Evolutionary conservation across 2,797 vertebrate species (phyloP).

Genomic region (Sarcophilus harrisii): DNA sequence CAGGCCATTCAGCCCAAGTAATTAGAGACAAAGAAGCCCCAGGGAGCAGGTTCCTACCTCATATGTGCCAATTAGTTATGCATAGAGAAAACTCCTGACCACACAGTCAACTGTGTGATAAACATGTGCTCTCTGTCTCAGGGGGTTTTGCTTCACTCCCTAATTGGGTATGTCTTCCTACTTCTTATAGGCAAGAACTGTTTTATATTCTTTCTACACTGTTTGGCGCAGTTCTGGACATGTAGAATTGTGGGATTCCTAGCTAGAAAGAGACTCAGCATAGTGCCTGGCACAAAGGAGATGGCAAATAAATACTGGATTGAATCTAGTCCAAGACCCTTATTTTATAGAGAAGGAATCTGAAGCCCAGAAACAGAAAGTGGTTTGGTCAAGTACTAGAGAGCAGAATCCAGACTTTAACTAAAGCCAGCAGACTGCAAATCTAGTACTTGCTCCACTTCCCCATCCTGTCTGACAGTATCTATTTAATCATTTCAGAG

Average conservation of each 20-base stretch:
- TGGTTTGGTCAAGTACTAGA: neutral
- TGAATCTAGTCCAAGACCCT: neutral
- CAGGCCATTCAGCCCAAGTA: neutral
- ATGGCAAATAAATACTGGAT: neutral
- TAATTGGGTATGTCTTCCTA: neutral
- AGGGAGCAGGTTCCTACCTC: neutral
- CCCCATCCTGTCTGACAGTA: neutral
- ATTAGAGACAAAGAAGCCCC: neutral
- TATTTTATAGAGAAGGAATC: neutral
- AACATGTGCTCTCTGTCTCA: neutral
- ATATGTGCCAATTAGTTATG: neutral
- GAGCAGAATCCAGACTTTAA: neutral
- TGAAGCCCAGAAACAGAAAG: neutral
- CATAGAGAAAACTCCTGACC: neutral
- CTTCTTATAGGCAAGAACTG: neutral
- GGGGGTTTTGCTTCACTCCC: neutral
- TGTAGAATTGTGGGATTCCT: neutral
- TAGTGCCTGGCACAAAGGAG: neutral
- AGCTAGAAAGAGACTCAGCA: neutral
- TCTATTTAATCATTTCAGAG: neutral
- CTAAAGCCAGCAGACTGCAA: neutral
- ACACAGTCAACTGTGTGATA: neutral
- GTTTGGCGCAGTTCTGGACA: neutral
- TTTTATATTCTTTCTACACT: neutral
- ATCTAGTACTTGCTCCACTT: neutral